A percentile compares a stretch with the other conserved stretches of the same genome.
Evolutionary conservation across 1,140 invertebrate genomes (phyloP).

Genomic region (Drosophila navojoa): DNA sequence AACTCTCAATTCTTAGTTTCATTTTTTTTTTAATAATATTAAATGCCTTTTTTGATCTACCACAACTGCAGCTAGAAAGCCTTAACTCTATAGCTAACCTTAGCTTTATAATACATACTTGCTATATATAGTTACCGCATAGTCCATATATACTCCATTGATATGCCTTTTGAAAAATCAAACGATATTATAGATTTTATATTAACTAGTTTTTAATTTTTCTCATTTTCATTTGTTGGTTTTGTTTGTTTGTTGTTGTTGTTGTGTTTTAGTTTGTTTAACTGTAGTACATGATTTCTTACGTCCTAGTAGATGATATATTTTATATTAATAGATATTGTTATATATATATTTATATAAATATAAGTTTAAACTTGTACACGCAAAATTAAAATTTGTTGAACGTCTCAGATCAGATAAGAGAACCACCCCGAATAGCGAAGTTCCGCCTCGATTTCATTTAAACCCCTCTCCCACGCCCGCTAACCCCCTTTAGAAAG

Average conservation of each 20-base stretch:
- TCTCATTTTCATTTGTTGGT: conserved; percentile 73
- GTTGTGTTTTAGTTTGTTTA: conserved; percentile 62
- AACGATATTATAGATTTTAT: conserved; percentile 41
- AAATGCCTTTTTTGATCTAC: no score
- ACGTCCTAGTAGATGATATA: conserved; percentile 74
- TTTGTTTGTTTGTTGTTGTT: conserved; percentile 55
- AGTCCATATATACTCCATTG: no score
- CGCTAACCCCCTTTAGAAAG: conserved; percentile 14
- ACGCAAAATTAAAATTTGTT: conserved; percentile 72
- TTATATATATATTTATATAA: conserved; percentile 58
- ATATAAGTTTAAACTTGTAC: conserved; percentile 78
- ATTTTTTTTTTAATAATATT: no score
- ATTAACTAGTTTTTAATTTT: conserved; percentile 81
- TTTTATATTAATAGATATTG: conserved; percentile 59
- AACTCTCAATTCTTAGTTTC: no score
- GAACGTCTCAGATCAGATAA: conserved; percentile 54
- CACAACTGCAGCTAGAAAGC: no score
- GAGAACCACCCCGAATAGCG: conserved; percentile 18
- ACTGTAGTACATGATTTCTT: conserved; percentile 75
- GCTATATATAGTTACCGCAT: no score
- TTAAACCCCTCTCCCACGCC: conserved; percentile 2
- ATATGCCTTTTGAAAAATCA: neutral
- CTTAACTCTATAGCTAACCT: no score
- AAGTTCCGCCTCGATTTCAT: neutral
- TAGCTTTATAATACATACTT: no score